Percentiles rank a stretch among this genome's conserved stretches.
Evolutionary conservation across 2,113 vertebrate species (phyloP).

Genomic region (Trinectes maculatus): DNA sequence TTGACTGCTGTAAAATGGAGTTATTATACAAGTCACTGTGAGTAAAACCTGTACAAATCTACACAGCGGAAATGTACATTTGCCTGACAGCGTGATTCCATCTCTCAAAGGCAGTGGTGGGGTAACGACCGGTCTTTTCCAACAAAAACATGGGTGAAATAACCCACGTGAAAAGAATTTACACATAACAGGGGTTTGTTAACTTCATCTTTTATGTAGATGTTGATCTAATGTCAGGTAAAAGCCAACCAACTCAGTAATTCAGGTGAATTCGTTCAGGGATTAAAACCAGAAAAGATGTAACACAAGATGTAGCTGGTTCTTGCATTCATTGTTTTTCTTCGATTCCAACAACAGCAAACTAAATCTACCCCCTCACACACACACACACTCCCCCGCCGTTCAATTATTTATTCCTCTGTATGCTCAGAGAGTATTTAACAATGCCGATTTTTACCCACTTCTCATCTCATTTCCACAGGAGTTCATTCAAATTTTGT

Average conservation of each 20-base stretch:
- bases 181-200: conserved; percentile 8
- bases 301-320: not conserved
- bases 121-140: conserved; percentile 13
- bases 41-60: conserved; percentile 59
- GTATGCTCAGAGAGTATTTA: conserved; percentile 81
- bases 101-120: not conserved
- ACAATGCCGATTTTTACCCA: conserved; percentile 33
- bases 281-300: not conserved
- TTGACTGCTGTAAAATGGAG: conserved; percentile 68
- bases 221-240: not conserved
- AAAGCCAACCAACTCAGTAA: not conserved
- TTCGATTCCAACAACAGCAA: conserved; percentile 78
- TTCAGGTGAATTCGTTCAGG: not conserved
- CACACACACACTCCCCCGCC: too few species aligned
- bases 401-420: conserved; percentile 24
- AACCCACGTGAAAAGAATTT: conserved; percentile 7
- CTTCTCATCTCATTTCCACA: conserved; percentile 81
- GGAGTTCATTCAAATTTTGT: conserved; percentile 86
- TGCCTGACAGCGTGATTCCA: conserved; percentile 41
- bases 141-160: conserved; percentile 6
- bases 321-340: not conserved
- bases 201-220: not conserved
- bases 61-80: conserved; percentile 56
- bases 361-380: conserved; percentile 83
- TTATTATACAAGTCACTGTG: conserved; percentile 61